phyloP scores from a whole-genome alignment of 1,140 invertebrate genomes.

The Hyles vespertilio region DNA sequence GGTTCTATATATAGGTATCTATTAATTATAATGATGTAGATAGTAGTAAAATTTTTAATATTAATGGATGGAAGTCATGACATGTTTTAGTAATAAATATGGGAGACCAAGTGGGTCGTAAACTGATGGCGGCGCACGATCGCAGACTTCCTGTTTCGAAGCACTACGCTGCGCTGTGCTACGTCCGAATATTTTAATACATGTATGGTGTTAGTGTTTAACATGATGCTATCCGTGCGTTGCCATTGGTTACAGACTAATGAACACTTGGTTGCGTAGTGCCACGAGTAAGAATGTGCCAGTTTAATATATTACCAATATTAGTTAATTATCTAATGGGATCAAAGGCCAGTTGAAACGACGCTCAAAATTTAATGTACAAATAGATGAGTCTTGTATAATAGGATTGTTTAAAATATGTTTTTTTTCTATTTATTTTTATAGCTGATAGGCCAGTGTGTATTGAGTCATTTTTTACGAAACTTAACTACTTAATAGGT shows the following conservation, averaged over 20 bases:
- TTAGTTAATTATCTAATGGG: conserved; percentile 51
- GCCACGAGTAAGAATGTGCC: conserved; percentile 42
- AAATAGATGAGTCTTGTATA: conserved; percentile 43
- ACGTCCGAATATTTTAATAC: no score
- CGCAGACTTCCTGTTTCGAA: no score
- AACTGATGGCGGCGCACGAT: neutral
- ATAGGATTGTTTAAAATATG: neutral
- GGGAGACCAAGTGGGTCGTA: neutral
- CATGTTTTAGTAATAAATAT: conserved; percentile 8
- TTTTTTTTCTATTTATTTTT: conserved; percentile 56
- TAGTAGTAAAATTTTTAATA: conserved; percentile 25
- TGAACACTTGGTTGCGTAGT: conserved; percentile 5
- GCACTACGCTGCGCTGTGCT: no score
- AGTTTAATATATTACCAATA: conserved; percentile 41
- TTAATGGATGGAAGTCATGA: conserved; percentile 14
- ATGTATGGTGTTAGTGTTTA: no score
- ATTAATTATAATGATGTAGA: conserved; percentile 21
- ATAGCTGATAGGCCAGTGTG: conserved; percentile 66
- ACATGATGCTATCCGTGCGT: no score
- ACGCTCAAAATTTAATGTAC: conserved; percentile 72
- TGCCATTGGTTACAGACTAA: neutral
- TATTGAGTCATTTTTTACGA: conserved; percentile 54
- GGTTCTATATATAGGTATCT: no score
- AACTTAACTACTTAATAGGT: conserved; percentile 8
- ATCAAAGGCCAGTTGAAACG: conserved; percentile 61